Evolutionary conservation across 1,140 invertebrate species (phyloP).

Genomic region (Pseudachorutes palmiensis): DNA sequence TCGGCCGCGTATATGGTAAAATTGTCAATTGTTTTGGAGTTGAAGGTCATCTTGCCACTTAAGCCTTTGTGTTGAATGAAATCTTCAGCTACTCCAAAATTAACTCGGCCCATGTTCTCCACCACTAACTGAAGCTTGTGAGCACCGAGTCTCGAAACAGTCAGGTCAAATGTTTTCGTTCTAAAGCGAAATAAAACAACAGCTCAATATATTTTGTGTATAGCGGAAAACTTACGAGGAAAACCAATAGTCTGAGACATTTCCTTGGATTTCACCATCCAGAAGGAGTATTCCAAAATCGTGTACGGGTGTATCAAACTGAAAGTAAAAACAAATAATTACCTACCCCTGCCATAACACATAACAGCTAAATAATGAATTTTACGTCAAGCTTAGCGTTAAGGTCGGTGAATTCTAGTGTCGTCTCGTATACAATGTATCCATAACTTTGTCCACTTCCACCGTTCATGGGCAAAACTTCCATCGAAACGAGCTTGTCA

Average conservation of each 20-base stretch:
- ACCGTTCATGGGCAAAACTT: constrained; percentile 50
- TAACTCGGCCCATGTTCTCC: not conserved
- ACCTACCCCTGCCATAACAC: no score
- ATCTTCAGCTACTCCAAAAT: not conserved
- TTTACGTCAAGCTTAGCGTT: not conserved
- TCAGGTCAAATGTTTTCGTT: not conserved
- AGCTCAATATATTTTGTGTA: no score
- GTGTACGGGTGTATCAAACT: constrained; percentile 42
- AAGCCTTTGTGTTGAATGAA: not conserved
- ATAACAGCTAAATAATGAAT: not conserved
- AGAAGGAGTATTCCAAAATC: constrained; percentile 50
- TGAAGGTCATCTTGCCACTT: not conserved
- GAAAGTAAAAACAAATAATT: no score
- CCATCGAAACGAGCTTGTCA: constrained; percentile 46
- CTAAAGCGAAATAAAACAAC: not conserved
- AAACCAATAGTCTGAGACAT: constrained; percentile 42
- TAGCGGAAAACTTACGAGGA: constrained; percentile 38
- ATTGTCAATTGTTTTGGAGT: not conserved
- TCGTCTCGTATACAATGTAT: constrained; percentile 49
- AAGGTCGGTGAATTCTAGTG: constrained; percentile 13
- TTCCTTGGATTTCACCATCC: constrained; percentile 43
- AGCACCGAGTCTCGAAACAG: not conserved
- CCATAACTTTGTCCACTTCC: constrained; percentile 51
- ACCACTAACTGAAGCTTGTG: not conserved
- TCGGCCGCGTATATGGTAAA: not conserved